Percentiles rank a stretch among this genome's conserved stretches.
phyloP scores from a whole-genome alignment of 2,888 invertebrate genomes.

The Aporophyla nigra region DNA sequence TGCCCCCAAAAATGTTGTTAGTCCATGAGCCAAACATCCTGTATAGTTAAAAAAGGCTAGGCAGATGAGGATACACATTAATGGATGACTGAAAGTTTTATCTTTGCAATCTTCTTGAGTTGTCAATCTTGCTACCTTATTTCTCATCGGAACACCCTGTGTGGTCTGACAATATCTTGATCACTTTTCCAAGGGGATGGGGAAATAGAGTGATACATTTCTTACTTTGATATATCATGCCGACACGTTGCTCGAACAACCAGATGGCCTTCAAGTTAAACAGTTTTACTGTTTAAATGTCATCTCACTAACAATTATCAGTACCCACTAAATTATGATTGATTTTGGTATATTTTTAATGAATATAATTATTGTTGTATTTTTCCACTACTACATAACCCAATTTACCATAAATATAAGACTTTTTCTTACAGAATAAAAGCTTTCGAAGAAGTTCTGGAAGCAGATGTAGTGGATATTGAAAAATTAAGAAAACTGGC shows the following conservation, averaged over 20 bases:
- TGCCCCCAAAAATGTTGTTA: too few relatives aligned
- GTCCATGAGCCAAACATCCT: too few relatives aligned
- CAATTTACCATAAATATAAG: background rate
- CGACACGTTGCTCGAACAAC: too few relatives aligned
- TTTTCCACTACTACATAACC: background rate
- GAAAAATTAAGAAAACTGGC: constrained; percentile 93
- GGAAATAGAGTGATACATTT: background rate
- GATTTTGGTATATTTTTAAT: background rate
- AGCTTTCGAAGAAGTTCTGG: constrained; percentile 94
- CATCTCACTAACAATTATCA: background rate
- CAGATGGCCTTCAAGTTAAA: background rate
- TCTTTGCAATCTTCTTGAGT: background rate
- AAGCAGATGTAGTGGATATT: constrained; percentile 93
- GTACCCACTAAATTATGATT: background rate
- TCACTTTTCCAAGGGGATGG: background rate
- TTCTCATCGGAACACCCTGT: background rate
- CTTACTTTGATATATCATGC: too few relatives aligned
- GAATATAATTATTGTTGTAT: background rate
- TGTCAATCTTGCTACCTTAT: background rate
- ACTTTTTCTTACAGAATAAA: constrained; percentile 92
- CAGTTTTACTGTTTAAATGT: background rate
- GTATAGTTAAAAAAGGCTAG: too few relatives aligned
- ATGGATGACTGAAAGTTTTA: background rate
- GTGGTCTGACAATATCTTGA: background rate
- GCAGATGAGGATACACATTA: background rate